Conservation (phyloP, 2,113 vertebrate species). For the Callipepla squamata region DNA sequence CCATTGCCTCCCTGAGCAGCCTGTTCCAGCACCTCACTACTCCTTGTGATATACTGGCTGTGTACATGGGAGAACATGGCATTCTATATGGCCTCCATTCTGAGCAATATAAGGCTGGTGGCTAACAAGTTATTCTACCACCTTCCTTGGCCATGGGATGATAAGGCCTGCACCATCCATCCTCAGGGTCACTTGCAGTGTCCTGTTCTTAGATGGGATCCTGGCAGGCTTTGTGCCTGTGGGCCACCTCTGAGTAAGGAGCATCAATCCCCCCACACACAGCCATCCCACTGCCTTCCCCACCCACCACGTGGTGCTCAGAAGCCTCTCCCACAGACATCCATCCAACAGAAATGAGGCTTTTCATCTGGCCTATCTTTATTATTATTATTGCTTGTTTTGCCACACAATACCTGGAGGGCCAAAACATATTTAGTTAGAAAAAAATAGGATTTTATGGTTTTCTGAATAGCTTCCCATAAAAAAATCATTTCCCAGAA, state of each 20-base stretch:
- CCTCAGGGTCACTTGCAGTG: neutral
- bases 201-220: neutral
- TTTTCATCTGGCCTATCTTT: neutral
- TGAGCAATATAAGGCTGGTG: neutral
- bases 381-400: conserved; percentile 15
- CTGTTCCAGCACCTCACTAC: no score
- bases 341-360: neutral
- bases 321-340: neutral
- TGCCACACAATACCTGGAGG: neutral
- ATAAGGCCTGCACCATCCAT: neutral
- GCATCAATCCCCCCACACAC: neutral
- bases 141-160: neutral
- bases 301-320: neutral
- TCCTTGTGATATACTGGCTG: neutral
- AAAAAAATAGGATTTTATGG: neutral
- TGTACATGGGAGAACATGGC: neutral
- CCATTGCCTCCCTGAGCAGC: no score
- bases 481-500: conserved; percentile 39
- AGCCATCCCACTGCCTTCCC: neutral
- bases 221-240: fast-evolving
- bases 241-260: fast-evolving
- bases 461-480: conserved; percentile 9
- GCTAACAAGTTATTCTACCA: neutral
- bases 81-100: neutral
- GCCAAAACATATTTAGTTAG: neutral